Evolutionary conservation across 2,113 vertebrate genomes (phyloP).

Genomic region (Raja brachyura): DNA sequence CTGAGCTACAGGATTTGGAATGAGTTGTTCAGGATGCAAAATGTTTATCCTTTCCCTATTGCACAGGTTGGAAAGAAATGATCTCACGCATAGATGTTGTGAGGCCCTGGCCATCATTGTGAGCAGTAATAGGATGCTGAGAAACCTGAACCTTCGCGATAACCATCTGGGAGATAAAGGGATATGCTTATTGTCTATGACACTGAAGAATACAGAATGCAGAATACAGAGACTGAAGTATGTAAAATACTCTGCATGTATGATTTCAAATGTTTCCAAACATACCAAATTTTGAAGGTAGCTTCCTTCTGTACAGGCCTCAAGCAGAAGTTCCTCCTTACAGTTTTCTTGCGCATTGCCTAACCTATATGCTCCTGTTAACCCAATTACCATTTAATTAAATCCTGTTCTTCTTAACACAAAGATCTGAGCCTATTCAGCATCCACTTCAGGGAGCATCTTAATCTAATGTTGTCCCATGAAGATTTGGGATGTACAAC

Average conservation of each 20-base stretch:
- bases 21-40: neutral
- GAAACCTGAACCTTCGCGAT: neutral
- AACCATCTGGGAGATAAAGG: neutral
- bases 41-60: neutral
- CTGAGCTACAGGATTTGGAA: neutral
- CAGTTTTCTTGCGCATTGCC: neutral
- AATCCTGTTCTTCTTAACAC: neutral
- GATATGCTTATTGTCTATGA: neutral
- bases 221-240: slow-evolving; percentile 18
- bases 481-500: too few species aligned
- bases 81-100: slow-evolving; percentile 9
- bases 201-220: neutral
- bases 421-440: neutral
- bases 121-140: neutral
- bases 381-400: neutral
- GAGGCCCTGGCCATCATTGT: neutral
- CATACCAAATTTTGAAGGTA: neutral
- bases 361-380: neutral
- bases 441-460: too few species aligned
- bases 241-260: neutral
- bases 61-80: slow-evolving; percentile 17
- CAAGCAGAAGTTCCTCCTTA: neutral
- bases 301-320: neutral
- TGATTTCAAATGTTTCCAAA: neutral
- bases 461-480: too few species aligned